Conservation (phyloP, 2,113 vertebrate species). For the Poicephalus meyeri region DNA sequence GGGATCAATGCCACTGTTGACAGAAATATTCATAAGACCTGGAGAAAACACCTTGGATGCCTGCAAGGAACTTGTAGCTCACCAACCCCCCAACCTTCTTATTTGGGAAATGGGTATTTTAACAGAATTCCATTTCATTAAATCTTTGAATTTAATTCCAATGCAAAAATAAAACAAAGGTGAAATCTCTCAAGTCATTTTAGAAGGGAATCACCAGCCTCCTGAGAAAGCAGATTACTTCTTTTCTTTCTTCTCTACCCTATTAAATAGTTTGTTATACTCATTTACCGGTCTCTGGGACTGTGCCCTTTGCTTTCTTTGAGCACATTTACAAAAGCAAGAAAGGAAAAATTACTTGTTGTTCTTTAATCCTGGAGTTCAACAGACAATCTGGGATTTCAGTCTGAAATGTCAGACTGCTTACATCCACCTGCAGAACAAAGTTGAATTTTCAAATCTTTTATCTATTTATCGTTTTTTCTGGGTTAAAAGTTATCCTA, state of each 20-base stretch:
- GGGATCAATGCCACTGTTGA: not conserved
- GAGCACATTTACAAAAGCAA: not conserved
- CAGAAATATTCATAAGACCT: not conserved
- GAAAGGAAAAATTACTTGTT: not conserved
- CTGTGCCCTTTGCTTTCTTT: not conserved
- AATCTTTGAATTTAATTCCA: not conserved
- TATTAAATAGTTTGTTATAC: not conserved
- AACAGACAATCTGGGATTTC: not conserved
- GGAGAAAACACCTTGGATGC: not conserved
- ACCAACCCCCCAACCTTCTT: not conserved
- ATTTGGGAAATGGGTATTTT: not conserved
- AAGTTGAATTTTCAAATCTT: constrained; percentile 53
- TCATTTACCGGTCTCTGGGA: not conserved
- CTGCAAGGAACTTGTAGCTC: not conserved
- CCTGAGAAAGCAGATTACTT: not conserved
- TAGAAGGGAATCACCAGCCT: not conserved
- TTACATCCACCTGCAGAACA: constrained; percentile 1
- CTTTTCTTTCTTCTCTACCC: not conserved
- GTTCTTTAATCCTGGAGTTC: constrained; percentile 14
- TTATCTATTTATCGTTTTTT: constrained; percentile 39
- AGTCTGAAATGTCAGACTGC: constrained; percentile 49
- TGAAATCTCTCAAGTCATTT: not conserved
- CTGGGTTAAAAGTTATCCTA: constrained; percentile 15
- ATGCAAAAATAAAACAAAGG: not conserved
- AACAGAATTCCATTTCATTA: not conserved